phyloP scores from a whole-genome alignment of 2,113 vertebrate species.

The Piaya cayana region DNA sequence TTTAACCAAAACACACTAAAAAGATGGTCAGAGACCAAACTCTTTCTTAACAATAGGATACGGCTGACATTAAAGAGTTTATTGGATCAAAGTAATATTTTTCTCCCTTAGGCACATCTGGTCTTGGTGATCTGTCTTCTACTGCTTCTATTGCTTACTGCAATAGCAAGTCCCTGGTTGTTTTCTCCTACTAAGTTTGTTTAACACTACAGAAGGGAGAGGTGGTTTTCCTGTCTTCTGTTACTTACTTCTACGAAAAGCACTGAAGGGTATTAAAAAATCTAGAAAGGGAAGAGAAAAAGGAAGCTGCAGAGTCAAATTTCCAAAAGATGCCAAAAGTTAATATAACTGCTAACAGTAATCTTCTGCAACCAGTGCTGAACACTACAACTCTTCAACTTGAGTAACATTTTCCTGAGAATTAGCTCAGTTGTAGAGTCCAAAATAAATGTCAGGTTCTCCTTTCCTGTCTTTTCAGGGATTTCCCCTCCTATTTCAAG shows the following conservation, averaged over 20 bases:
- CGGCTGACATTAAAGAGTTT: background rate
- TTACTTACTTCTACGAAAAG: background rate
- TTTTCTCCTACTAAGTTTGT: background rate
- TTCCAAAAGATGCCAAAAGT: background rate
- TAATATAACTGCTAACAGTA: background rate
- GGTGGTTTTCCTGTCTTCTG: background rate
- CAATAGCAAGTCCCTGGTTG: background rate
- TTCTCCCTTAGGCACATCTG: background rate
- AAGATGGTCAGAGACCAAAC: background rate
- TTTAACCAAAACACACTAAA: background rate
- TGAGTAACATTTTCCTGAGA: background rate
- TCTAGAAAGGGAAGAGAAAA: background rate
- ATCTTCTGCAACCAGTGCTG: background rate
- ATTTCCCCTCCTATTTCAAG: conserved; percentile 15
- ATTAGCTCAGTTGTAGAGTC: background rate
- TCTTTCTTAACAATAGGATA: background rate
- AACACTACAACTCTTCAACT: background rate
- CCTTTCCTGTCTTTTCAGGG: conserved; percentile 31
- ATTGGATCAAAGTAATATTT: conserved; percentile 4
- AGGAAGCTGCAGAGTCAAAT: background rate
- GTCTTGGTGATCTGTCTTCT: conserved; percentile 7
- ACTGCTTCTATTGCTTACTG: background rate
- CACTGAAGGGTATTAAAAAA: background rate
- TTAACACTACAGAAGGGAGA: background rate
- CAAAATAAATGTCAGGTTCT: conserved; percentile 54